A percentile compares a stretch with the other conserved stretches of the same genome.
These are phyloP conservation scores for Hydrochoerus hydrochaeris DNA, from an alignment of 2,113 vertebrate genomes.

Conservation along the genomic window DNA sequence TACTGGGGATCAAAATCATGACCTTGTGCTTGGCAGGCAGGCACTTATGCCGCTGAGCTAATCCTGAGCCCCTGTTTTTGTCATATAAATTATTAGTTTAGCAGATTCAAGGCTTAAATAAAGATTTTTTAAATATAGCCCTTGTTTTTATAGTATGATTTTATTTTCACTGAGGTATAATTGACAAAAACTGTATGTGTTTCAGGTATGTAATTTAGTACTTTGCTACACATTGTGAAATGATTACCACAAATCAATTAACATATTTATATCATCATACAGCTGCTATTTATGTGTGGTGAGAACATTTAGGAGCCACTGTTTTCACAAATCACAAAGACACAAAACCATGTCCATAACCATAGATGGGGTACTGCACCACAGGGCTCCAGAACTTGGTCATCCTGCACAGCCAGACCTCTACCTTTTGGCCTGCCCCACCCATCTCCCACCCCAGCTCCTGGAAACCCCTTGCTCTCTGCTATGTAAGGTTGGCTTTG, in stretches of 20 bases:
- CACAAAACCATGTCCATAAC: not conserved
- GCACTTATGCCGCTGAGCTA: no score
- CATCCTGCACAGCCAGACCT: no score
- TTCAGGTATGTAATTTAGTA: not conserved
- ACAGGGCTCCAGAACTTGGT: not conserved
- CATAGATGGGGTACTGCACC: not conserved
- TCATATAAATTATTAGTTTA: conserved; percentile 54
- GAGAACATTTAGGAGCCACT: not conserved
- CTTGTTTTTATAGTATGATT: not conserved
- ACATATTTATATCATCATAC: not conserved
- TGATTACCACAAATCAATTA: not conserved
- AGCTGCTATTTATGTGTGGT: not conserved
- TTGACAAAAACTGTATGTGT: not conserved
- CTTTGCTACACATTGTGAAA: not conserved
- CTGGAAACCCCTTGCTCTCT: not conserved
- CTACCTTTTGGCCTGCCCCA: not conserved
- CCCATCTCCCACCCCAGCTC: not conserved
- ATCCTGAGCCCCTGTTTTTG: not conserved
- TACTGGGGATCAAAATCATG: no score
- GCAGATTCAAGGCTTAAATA: not conserved
- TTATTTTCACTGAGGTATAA: not conserved
- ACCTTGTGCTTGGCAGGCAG: no score
- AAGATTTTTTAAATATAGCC: conserved; percentile 16
- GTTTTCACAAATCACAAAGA: not conserved
- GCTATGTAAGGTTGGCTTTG: not conserved